Percentiles rank a stretch among this genome's conserved stretches.
Evolutionary conservation across 2,113 vertebrate genomes (phyloP).

Genomic region (Orientallactaga bullata): DNA sequence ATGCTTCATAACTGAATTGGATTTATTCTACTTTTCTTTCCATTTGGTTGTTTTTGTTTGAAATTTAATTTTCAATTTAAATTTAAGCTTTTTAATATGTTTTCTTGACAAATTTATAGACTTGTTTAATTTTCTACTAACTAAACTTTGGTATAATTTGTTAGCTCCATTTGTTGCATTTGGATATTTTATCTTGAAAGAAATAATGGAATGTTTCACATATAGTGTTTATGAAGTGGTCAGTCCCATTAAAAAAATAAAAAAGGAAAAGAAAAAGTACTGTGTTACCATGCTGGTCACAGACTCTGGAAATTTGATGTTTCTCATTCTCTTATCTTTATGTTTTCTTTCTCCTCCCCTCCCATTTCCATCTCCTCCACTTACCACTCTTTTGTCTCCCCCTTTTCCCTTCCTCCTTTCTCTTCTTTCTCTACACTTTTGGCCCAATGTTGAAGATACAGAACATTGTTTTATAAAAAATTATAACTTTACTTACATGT

Average conservation of each 20-base stretch:
- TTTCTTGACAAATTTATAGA: constrained; percentile 42
- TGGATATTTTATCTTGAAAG: neutral
- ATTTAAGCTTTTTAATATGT: neutral
- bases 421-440: neutral
- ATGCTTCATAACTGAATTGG: constrained; percentile 34
- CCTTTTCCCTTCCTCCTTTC: neutral
- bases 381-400: no score
- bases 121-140: constrained; percentile 45
- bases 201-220: neutral
- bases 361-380: neutral
- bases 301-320: neutral
- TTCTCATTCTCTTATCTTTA: neutral
- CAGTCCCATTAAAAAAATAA: neutral
- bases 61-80: neutral
- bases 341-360: neutral
- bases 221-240: neutral
- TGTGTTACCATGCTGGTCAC: neutral
- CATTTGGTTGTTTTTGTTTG: constrained; percentile 63
- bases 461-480: constrained; percentile 38
- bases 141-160: neutral
- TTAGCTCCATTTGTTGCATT: constrained; percentile 40
- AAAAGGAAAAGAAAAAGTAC: neutral
- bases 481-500: constrained; percentile 35
- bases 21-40: constrained; percentile 68
- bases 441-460: neutral